A percentile compares a stretch with the other conserved stretches of the same genome.
phyloP scores from a whole-genome alignment of 2,113 vertebrate genomes.

The Pristiophorus japonicus region DNA sequence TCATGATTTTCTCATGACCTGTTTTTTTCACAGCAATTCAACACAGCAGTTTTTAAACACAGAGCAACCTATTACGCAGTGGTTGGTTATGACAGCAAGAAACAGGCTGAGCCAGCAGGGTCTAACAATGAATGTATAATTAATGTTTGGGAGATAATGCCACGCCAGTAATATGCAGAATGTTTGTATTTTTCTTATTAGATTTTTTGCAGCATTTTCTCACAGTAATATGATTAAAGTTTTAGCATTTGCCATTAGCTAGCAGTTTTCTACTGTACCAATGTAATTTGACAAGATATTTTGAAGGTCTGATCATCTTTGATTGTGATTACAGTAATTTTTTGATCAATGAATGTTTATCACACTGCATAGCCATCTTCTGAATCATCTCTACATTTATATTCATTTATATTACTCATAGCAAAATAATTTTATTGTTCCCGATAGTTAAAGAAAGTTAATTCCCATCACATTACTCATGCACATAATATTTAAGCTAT shows the following conservation, averaged over 20 bases:
- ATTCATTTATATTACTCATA: not conserved
- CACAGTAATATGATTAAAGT: not conserved
- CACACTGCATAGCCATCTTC: not conserved
- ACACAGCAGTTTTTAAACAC: not conserved
- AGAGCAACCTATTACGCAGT: not conserved
- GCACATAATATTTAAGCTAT: not conserved
- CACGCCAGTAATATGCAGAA: not conserved
- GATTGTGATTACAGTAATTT: not conserved
- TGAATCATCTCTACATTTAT: not conserved
- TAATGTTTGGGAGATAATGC: not conserved
- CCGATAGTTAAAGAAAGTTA: not conserved
- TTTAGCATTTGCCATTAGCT: not conserved
- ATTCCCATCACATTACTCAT: not conserved
- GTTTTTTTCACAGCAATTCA: not conserved
- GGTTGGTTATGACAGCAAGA: not conserved
- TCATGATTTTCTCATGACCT: not conserved
- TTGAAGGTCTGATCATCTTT: not conserved
- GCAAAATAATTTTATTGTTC: not conserved
- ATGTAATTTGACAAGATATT: not conserved
- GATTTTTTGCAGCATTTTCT: not conserved
- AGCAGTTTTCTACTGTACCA: not conserved
- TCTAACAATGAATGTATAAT: constrained; percentile 25
- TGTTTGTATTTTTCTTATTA: not conserved
- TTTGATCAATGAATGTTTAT: not conserved
- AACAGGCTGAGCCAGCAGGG: not conserved